Conservation (phyloP, 2,113 vertebrate species). For the Cebidichthys violaceus region DNA sequence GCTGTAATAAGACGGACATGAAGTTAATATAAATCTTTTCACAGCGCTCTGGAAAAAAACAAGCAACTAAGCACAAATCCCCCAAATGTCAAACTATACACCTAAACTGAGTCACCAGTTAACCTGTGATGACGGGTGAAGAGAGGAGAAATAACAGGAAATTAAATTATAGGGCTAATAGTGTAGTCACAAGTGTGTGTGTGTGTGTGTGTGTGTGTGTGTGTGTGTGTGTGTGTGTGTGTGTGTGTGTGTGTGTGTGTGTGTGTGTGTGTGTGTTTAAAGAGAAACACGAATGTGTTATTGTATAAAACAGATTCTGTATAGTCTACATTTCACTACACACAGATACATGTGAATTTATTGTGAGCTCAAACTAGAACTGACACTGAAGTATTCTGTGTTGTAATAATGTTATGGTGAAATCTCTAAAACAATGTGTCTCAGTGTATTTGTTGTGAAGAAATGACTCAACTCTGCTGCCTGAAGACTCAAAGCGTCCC, state of each 20-base stretch:
- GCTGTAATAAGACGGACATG: too few relatives aligned
- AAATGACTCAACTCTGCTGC: neutral
- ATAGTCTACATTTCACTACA: conserved; percentile 44
- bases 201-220: neutral
- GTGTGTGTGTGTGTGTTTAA: neutral
- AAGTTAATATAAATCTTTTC: too few relatives aligned
- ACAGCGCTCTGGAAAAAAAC: too few relatives aligned
- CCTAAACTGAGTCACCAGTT: too few relatives aligned
- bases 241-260: too few relatives aligned
- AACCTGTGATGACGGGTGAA: too few relatives aligned
- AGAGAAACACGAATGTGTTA: neutral
- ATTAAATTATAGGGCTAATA: conserved; percentile 47
- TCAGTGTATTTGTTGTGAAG: conserved; percentile 18
- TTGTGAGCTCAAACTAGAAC: conserved; percentile 20
- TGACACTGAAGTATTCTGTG: conserved; percentile 5
- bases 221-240: neutral
- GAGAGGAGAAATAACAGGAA: conserved; percentile 33
- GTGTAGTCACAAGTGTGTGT: conserved; percentile 19
- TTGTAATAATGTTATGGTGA: neutral
- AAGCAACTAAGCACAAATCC: neutral
- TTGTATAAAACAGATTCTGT: conserved; percentile 31
- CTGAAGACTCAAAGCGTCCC: conserved; percentile 40
- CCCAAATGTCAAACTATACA: too few relatives aligned
- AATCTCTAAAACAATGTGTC: neutral
- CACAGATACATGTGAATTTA: conserved; percentile 21